Percentiles rank a stretch among this genome's conserved stretches.
Conservation (phyloP, 2,888 invertebrate species). For the Caenorhabditis sp. region DNA sequence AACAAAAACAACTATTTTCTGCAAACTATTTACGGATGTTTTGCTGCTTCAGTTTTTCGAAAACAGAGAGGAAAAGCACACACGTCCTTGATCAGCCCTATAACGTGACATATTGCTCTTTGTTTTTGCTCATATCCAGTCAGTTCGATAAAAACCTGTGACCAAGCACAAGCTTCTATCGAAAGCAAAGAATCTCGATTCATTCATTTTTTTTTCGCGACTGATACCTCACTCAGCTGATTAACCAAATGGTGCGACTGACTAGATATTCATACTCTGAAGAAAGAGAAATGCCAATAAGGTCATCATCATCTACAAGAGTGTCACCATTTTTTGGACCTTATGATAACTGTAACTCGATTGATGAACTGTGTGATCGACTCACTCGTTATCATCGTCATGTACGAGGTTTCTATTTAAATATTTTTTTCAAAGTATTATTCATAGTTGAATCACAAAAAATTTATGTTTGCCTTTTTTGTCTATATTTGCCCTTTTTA, state of each 20-base stretch:
- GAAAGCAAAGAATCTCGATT: neutral
- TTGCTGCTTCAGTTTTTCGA: neutral
- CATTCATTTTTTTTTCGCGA: neutral
- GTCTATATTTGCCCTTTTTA: too few relatives aligned
- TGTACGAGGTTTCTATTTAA: constrained; percentile 31
- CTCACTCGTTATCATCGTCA: constrained; percentile 35
- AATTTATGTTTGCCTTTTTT: neutral
- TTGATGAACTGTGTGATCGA: constrained; percentile 31
- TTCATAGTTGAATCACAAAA: neutral
- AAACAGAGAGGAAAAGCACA: neutral
- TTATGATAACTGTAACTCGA: constrained; percentile 32
- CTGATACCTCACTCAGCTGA: neutral
- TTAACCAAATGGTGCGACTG: neutral
- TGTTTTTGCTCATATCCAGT: constrained; percentile 2
- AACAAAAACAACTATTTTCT: neutral
- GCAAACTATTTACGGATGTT: constrained; percentile 1
- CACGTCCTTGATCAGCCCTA: constrained; percentile 3
- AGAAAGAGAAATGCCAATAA: neutral
- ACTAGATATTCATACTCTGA: neutral
- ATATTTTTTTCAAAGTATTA: too few relatives aligned
- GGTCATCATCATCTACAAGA: constrained; percentile 16
- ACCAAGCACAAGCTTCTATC: neutral
- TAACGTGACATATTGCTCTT: neutral
- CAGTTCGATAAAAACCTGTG: neutral
- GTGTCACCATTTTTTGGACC: constrained; percentile 32